Base-by-base conservation (phyloP, 2,888 invertebrate species). In the Halocaridina rubra region DNA sequence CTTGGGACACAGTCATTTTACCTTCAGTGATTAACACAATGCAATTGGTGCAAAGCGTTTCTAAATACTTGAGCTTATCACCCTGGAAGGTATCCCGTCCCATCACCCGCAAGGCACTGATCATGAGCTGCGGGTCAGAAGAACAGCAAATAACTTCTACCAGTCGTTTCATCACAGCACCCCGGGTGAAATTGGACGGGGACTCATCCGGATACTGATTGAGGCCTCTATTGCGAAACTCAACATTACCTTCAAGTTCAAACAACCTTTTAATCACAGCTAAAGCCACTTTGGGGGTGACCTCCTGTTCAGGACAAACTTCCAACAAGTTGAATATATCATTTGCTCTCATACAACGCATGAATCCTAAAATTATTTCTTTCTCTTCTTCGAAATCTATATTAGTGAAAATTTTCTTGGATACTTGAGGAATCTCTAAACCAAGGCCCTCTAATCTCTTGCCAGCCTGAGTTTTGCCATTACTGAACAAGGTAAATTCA, bases 1-100 rank as follows among this genome's bases (percentile, higher is more conserved):
- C 90, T 88, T 95, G 93, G 16, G 91, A 90, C 4, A 95, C 89
- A 24, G 91, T 91, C 64, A 95, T 91, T 82, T 93, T 92, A 71
- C 93, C 93, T 77, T 94, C 94, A 8, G 93, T 92, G 0, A 93
- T 93, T 89, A 94, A 91, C 10, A 93, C 90, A 80, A 95, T 90
- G 24, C 94, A 91, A 90, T 94, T 94, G 89, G 94, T 92, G 89
- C 93, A 93, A 88, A 95, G 92, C 7, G 64, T 46, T 57, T 87
- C 79, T 53, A 86, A 22, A 64, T 87, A 87, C 24, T 80, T 76
- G 2, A 64, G 81, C 32, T 80, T 79, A 67, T 87, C 85, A 53
- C 85, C 76, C 27, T 77, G 81, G 74, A 79, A 85, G 13, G 75
- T 80, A 75, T 87, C 87, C n/a, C 85, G 78, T 10, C 87, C 80